Evolutionary conservation across 2,797 vertebrate species (phyloP), one percentile per base, ranked within the genome.

Genomic region (Pangasius macronema): DNA sequence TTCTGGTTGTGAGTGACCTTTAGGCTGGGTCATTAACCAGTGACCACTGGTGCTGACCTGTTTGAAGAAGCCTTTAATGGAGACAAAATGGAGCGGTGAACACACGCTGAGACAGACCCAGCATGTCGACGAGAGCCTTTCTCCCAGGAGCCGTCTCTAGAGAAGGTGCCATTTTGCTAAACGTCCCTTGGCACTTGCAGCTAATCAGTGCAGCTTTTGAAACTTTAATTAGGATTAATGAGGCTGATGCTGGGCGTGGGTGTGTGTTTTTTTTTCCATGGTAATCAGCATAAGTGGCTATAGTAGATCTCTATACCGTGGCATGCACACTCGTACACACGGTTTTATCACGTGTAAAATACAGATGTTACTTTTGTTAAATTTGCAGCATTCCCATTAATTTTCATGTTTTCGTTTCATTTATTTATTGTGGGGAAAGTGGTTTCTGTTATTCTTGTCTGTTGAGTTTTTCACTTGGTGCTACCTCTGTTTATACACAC

Each of bases 11-110:
- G 8, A 6, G 22, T 87, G 94, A 73, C 93, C 94, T 94, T 88
- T 92, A 92, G 94, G 92, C 49, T 70, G 18, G 39, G 89, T 90
- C 89, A 93, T 93, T 94, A 94, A 92, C 86, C 81, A 84, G 93
- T 91, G 92, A 93, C 91, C 91, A 2, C 57, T 70, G 27, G 59
- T 89, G 85, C 89, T 91, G 92, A 93, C 90, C 92, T 85, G 53
- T 9, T 79, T 86, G 72, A 82, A 80, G 65, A 27, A 13, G n/a
- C 68, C 61, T 67, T 70, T 70, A 46, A 85, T 53, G 30, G 67
- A 59, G 68, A 70, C 55, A 39, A 20, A 82, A 88, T 49, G 76
- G 85, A 87, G 55, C 81, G 53, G 87, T 30, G 46, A 79, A 85
- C 75, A 81, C 86, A 85, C 72, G 51, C 86, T 20, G 79, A 82